Conservation (phyloP, 1,140 invertebrate genomes). For the Psilanteris sp. region DNA sequence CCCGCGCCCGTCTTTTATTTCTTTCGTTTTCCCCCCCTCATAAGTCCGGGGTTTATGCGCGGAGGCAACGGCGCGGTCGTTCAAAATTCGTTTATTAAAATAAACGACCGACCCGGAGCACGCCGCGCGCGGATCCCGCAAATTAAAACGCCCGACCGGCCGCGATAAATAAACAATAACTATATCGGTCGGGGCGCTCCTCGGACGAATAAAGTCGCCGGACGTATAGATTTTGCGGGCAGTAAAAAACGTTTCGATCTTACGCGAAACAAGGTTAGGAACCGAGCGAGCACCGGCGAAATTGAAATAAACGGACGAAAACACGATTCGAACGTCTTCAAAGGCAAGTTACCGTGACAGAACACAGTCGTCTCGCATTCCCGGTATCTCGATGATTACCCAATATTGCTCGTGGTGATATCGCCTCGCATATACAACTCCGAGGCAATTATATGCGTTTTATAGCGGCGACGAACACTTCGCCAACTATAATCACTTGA, state of each 20-base stretch:
- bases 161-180: constrained; percentile 2
- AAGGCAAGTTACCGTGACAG: constrained; percentile 54
- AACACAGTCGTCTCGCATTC: constrained; percentile 60
- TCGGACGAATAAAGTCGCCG: too few relatives aligned
- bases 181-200: too few relatives aligned
- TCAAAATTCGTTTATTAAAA: constrained; percentile 45
- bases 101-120: constrained; percentile 4
- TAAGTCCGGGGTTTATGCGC: constrained; percentile 5
- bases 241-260: constrained; percentile 6
- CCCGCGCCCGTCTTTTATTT: constrained; percentile 30
- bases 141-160: too few relatives aligned
- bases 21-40: background rate
- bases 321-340: constrained; percentile 55
- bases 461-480: constrained; percentile 68
- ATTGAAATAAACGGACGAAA: constrained; percentile 36
- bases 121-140: background rate
- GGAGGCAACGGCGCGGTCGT: constrained; percentile 29
- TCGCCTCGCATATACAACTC: constrained; percentile 49
- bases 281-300: constrained; percentile 6
- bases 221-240: too few relatives aligned
- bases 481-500: constrained; percentile 72
- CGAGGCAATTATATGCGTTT: constrained; percentile 75
- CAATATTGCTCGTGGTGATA: constrained; percentile 60
- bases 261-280: constrained; percentile 20
- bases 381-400: constrained; percentile 59